Percentiles rank a stretch among this genome's conserved stretches.
Evolutionary conservation across 2,888 invertebrate genomes (phyloP).

Genomic region (Tinea trinotella): DNA sequence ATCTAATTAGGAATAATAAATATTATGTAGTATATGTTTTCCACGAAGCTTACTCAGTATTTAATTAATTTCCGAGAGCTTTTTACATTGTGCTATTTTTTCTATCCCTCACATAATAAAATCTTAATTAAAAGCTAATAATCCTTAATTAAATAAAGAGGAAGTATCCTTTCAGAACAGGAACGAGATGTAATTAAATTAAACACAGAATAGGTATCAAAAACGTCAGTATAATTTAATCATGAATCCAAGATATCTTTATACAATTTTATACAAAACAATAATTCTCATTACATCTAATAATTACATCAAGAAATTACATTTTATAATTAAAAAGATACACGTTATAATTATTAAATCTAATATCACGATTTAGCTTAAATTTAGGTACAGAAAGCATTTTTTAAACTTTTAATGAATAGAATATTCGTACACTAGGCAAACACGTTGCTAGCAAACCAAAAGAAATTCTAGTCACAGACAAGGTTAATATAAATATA

Average conservation of each 20-base stretch:
- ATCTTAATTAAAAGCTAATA: conserved; percentile 8
- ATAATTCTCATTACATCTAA: conserved; percentile 65
- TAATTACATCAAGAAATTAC: conserved; percentile 72
- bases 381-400: conserved; percentile 55
- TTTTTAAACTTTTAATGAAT: background rate
- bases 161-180: conserved; percentile 2
- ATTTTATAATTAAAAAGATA: conserved; percentile 36
- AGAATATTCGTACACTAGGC: too few relatives aligned
- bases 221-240: conserved; percentile 72
- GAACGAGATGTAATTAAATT: conserved; percentile 31
- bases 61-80: background rate
- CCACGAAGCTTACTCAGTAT: background rate
- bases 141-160: conserved; percentile 16
- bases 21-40: too few relatives aligned
- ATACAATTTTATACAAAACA: conserved; percentile 71
- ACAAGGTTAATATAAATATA: too few relatives aligned
- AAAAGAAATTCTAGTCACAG: too few relatives aligned
- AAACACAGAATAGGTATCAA: conserved; percentile 61
- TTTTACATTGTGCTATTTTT: background rate
- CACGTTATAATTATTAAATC: conserved; percentile 46
- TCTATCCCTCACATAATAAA: background rate
- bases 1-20: too few relatives aligned
- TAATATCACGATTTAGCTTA: conserved; percentile 73
- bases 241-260: conserved; percentile 67
- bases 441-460: too few relatives aligned